A percentile compares a stretch with the other conserved stretches of the same genome.
These are phyloP conservation scores for Nannobrachium achirus DNA, from an alignment of 2,113 vertebrate genomes.

Conservation along the genomic window DNA sequence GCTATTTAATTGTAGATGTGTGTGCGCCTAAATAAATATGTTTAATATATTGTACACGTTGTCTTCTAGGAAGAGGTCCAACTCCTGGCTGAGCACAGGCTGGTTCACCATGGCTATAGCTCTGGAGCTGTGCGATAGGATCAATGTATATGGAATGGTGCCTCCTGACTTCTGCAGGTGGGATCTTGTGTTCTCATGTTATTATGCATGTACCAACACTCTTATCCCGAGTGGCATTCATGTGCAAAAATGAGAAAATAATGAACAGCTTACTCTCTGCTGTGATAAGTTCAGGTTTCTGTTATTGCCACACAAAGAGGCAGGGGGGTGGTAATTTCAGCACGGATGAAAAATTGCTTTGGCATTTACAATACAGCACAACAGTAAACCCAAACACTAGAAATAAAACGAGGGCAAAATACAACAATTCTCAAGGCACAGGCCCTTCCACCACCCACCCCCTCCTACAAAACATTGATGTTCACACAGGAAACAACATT, in stretches of 20 bases:
- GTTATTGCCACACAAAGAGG: background rate
- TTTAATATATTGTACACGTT: slow-evolving; percentile 5
- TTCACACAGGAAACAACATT: background rate
- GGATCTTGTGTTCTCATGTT: slow-evolving; percentile 16
- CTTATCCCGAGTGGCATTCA: background rate
- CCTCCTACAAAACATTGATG: too few relatives aligned
- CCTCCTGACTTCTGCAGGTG: slow-evolving; percentile 95
- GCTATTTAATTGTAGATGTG: background rate
- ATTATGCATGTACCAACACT: background rate
- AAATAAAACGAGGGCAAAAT: too few relatives aligned
- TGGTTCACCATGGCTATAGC: slow-evolving; percentile 96
- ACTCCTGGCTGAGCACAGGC: slow-evolving; percentile 95
- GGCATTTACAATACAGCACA: background rate
- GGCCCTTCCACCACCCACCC: too few relatives aligned
- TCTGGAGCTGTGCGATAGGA: slow-evolving; percentile 90
- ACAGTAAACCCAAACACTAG: too few relatives aligned
- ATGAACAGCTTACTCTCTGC: slow-evolving; percentile 12
- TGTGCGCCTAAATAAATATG: background rate
- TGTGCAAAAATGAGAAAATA: slow-evolving; percentile 11
- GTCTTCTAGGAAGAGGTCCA: slow-evolving; percentile 89
- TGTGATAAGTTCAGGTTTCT: background rate
- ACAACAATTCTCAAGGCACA: too few relatives aligned
- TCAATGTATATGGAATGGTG: slow-evolving; percentile 94
- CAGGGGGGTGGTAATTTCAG: background rate
- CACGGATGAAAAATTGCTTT: background rate